Evolutionary conservation across 2,888 invertebrate genomes (phyloP).

Genomic region (Volucella zonaria): DNA sequence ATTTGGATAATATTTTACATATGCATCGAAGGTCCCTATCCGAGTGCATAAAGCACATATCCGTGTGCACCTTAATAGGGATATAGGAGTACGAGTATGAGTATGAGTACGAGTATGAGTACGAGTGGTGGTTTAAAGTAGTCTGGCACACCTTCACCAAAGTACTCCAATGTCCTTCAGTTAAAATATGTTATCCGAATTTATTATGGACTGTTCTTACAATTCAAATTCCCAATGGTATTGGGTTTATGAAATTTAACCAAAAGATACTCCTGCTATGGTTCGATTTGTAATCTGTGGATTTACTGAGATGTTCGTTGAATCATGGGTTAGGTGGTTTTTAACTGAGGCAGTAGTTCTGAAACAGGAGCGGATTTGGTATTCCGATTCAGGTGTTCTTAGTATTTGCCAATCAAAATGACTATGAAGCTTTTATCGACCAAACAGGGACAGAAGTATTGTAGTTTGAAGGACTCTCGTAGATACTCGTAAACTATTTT

Average conservation of each 20-base stretch:
- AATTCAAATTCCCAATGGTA: neutral
- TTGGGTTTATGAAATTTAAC: neutral
- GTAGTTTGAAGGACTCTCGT: too few species aligned
- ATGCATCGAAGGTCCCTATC: neutral
- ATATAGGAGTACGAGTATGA: too few species aligned
- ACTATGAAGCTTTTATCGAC: too few species aligned
- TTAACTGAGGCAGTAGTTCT: neutral
- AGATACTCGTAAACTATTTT: too few species aligned
- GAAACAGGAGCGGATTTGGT: too few species aligned
- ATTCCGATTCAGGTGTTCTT: too few species aligned
- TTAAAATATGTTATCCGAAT: neutral
- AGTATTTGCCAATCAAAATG: too few species aligned
- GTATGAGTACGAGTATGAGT: too few species aligned
- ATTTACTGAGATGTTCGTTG: neutral
- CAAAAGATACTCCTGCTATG: neutral
- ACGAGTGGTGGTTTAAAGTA: too few species aligned
- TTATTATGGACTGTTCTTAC: neutral
- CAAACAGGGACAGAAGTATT: too few species aligned
- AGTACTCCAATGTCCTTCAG: neutral
- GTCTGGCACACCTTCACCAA: neutral
- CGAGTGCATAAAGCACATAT: neutral
- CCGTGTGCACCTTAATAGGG: neutral
- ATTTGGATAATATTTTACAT: slow-evolving; percentile 7
- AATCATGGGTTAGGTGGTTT: neutral
- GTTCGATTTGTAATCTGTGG: neutral